phyloP scores from a whole-genome alignment of 2,797 vertebrate species.

The Ctenopoma multispine region DNA sequence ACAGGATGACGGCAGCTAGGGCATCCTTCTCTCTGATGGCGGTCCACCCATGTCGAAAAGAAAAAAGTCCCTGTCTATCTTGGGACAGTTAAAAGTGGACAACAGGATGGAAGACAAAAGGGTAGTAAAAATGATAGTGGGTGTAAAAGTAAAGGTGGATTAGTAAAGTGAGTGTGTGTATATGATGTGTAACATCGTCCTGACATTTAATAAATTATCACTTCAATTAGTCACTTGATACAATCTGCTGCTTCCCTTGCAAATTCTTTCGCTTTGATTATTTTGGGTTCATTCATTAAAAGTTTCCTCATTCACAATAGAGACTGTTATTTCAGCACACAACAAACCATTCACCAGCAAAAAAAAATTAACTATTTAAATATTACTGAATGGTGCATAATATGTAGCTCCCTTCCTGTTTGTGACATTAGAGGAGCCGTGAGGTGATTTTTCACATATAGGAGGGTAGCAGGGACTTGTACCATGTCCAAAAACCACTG shows the following conservation, averaged over 20 bases:
- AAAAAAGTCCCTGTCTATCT: constrained; percentile 44
- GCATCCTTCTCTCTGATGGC: constrained; percentile 23
- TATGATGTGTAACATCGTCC: constrained; percentile 2
- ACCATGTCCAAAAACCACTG: constrained; percentile 31
- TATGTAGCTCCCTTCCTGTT: constrained; percentile 21
- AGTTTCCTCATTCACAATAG: constrained; percentile 22
- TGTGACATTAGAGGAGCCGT: neutral
- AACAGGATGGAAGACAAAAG: constrained; percentile 43
- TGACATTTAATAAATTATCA: too few species aligned
- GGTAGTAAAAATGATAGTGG: constrained; percentile 16
- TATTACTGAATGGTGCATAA: neutral
- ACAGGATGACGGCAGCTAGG: constrained; percentile 29
- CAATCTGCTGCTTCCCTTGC: constrained; percentile 34
- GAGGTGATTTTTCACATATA: constrained; percentile 37
- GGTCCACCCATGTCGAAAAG: constrained; percentile 2
- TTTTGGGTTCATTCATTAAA: neutral
- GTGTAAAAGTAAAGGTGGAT: neutral
- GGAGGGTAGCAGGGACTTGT: constrained; percentile 39
- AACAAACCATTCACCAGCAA: constrained; percentile 1
- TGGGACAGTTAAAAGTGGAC: constrained; percentile 38
- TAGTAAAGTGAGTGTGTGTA: neutral
- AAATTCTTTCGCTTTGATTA: constrained; percentile 22
- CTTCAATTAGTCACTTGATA: constrained; percentile 34
- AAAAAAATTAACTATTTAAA: neutral
- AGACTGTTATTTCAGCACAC: neutral